Base-by-base conservation (phyloP, 2,888 invertebrate genomes). In the Microdon myrmicae region DNA sequence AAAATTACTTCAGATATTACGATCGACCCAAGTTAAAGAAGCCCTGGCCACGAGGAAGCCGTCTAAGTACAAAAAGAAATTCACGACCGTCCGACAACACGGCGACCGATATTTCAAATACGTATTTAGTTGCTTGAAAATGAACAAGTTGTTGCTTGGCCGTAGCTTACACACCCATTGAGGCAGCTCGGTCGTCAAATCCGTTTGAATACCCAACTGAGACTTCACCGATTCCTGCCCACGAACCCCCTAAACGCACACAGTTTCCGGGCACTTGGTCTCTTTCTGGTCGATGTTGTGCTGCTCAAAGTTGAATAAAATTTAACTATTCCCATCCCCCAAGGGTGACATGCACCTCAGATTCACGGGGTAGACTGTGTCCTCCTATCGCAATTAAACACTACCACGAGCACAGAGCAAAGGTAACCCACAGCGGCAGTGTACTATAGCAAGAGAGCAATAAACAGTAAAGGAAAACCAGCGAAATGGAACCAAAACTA, bases 191-290 rank as follows among this genome's bases (percentile, higher is more conserved):
- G 58, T 64, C 58, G 64, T 64, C 58, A 58, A 43, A 58, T 58
- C 51, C 64, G 58, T 64, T 64, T 64, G 64, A 64, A 64, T 53
- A 53, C 64, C 64, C 51, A 64, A 47, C 64, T 43, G 64, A 47
- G 64, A 58, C 64, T 64, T 58, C 48, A 7, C 23, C 37, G 32
- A 32, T n/a, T 4, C 34, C 47, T 48, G 37, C 34, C 25, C 34
- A 55, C 47, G 43, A 28, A 43, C 47, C 54, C 54, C 37, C 19
- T 29, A 47, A 22, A 31, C 51, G 53, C 64, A 64, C 64, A 53
- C 43, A 48, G 41, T 55, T 45, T 55, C 28, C 23, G 47, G 47
- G 39, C 16, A 32, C 41, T 25, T 35, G 29, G 34, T 28, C 38
- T 39, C 54, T n/a, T n/a, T 31, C 31, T 26, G 19, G 44, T 29